phyloP scores from a whole-genome alignment of 2,797 vertebrate species.

The Semotilus atromaculatus region DNA sequence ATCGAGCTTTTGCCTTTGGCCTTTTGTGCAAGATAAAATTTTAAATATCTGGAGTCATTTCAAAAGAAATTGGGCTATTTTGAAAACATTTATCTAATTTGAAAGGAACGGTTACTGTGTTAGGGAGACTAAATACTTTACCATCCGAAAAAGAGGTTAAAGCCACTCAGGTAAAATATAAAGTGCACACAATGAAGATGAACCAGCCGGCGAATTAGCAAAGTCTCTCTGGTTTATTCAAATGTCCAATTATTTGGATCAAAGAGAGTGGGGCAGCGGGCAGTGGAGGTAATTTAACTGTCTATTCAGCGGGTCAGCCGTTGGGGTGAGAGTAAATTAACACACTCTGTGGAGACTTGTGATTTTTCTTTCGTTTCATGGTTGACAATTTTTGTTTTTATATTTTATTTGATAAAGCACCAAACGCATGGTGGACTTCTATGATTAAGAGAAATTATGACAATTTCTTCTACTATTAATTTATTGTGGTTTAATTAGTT shows the following conservation, averaged over 20 bases:
- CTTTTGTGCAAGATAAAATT: not conserved
- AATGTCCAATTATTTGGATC: conserved; percentile 64
- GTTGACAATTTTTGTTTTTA: conserved; percentile 68
- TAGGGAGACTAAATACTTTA: conserved; percentile 19
- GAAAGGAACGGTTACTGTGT: not conserved
- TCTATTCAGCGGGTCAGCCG: conserved; percentile 70
- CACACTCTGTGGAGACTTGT: conserved; percentile 70
- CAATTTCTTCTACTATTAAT: conserved; percentile 66
- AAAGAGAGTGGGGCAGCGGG: conserved; percentile 59
- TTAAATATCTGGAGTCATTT: conserved; percentile 24
- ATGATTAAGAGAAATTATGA: conserved; percentile 66
- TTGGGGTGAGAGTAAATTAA: conserved; percentile 78
- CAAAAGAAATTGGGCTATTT: conserved; percentile 15
- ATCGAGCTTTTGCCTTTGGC: conserved; percentile 4
- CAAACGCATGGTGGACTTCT: conserved; percentile 60
- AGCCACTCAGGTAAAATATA: conserved; percentile 40
- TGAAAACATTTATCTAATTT: conserved; percentile 7
- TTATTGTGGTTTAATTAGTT: conserved; percentile 71
- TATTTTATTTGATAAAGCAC: conserved; percentile 72
- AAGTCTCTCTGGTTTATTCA: conserved; percentile 58
- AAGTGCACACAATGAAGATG: conserved; percentile 34
- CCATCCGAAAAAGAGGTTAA: conserved; percentile 42
- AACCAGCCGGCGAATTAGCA: conserved; percentile 50
- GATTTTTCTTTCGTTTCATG: conserved; percentile 67
- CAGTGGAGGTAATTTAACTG: conserved; percentile 72